Base-by-base conservation (phyloP, 2,797 vertebrate genomes). In the Ceyx erithaca region DNA sequence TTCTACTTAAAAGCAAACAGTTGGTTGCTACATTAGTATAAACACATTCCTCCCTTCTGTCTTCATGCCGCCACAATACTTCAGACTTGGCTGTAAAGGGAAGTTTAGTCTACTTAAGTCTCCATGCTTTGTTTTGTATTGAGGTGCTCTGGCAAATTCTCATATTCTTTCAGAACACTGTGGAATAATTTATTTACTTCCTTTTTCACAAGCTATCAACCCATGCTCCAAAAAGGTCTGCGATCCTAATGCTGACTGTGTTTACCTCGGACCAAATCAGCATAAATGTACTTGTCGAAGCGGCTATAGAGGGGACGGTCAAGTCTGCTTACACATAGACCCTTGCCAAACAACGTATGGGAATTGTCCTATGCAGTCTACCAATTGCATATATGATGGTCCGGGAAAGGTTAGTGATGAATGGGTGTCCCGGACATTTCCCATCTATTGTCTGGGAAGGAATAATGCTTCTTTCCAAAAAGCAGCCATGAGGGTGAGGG, bases 261-360 rank as follows among this genome's bases (percentile, higher is more conserved):
- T 89, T 14, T 98, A 98, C 93, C 97, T 98, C 0, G 98, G 98
- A 41, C 99, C 99, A 3, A 98, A 98, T 85, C 92, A 18, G 75
- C 98, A 99, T 94, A 92, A 89, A 4, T 99, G 99, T 35, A 84
- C 94, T 5, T 99, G 99, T 87, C 80, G 9, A 26, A 80, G 97
- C 19, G 98, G 99, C 28, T 99, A 98, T 97, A 95, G 9, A 1
- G 99, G 99, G 2, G 99, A 99, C 1, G 99, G 99, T 1, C 94
- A 81, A 3, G 95, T 98, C 55, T 99, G 99, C 93, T 85, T 98
- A 83, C 97, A 98, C 0, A 22, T 98, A 4, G 97, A 99, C 81
- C 99, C 98, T 0, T 99, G 99, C 87, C 99, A 99, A 96, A 94
- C 23, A 7, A 46, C 96, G 25, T 97, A 93, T 0, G 98, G 98